These are phyloP conservation scores for Anthonomus grandis DNA, from an alignment of 1,140 invertebrate genomes.

Conservation along the genomic window DNA sequence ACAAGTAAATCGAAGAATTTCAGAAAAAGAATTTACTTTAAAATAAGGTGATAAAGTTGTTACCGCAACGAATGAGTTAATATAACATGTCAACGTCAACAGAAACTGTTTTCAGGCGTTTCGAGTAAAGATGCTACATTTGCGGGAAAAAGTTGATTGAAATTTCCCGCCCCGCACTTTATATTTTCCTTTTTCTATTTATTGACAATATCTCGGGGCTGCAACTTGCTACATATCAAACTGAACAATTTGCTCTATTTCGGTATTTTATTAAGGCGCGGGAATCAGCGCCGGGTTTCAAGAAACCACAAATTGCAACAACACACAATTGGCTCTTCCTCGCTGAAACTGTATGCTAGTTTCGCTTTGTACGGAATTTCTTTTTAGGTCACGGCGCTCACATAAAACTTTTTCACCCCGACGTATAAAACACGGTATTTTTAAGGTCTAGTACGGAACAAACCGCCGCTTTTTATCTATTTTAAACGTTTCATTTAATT, in stretches of 20 bases:
- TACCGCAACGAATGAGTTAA: neutral
- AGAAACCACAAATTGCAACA: conserved; percentile 26
- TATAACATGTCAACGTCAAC: conserved; percentile 10
- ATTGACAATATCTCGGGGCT: conserved; percentile 12
- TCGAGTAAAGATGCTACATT: conserved; percentile 5
- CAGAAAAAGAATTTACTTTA: too few relatives aligned
- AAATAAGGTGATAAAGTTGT: neutral
- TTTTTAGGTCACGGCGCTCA: conserved; percentile 20
- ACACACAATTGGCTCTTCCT: conserved; percentile 24
- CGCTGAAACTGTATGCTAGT: conserved; percentile 20
- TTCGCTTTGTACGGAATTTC: conserved; percentile 21
- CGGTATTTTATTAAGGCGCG: conserved; percentile 23
- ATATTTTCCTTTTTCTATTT: conserved; percentile 11
- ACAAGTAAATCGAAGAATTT: too few relatives aligned
- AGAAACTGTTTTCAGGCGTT: conserved; percentile 2
- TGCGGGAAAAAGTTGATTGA: conserved; percentile 5
- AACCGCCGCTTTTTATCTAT: too few relatives aligned
- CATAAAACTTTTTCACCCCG: conserved; percentile 13
- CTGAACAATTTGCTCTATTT: conserved; percentile 22
- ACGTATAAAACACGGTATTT: conserved; percentile 3
- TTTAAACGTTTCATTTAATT: too few relatives aligned
- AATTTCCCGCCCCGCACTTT: conserved; percentile 1
- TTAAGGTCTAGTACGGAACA: too few relatives aligned
- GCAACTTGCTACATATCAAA: conserved; percentile 18
- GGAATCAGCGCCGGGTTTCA: conserved; percentile 17